Percentiles rank a stretch among this genome's conserved stretches.
Evolutionary conservation across 2,797 vertebrate genomes (phyloP).

Genomic region (Bucorvus abyssinicus): DNA sequence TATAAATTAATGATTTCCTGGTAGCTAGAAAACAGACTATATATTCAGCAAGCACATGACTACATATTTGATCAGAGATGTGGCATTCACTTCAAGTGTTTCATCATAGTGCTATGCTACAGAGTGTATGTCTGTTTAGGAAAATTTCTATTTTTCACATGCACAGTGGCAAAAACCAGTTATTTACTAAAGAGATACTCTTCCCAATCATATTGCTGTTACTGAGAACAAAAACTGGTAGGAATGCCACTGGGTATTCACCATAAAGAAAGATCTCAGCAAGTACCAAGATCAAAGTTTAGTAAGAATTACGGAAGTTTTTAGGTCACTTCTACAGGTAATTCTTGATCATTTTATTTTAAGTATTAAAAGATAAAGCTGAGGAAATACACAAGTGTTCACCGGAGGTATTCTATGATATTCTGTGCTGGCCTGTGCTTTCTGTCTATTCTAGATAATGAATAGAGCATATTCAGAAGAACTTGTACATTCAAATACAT

Average conservation of each 20-base stretch:
- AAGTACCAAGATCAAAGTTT: background rate
- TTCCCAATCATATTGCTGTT: background rate
- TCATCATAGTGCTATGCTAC: background rate
- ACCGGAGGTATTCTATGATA: background rate
- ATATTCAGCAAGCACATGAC: background rate
- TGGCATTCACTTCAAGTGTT: background rate
- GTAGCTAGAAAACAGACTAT: background rate
- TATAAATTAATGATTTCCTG: slow-evolving; percentile 9
- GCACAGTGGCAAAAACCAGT: background rate
- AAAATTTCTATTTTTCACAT: background rate
- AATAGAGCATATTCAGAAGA: background rate
- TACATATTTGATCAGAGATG: background rate
- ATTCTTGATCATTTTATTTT: background rate
- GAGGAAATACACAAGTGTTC: background rate
- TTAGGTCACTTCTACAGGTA: background rate
- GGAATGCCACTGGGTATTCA: background rate
- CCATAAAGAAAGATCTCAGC: background rate
- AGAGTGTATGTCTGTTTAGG: background rate
- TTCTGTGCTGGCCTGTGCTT: background rate
- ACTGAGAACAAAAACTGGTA: background rate
- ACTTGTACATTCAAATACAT: background rate
- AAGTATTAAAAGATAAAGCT: background rate
- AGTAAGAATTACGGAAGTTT: background rate
- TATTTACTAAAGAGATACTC: background rate
- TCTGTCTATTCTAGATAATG: background rate